These are phyloP conservation scores for Cebidichthys violaceus DNA, from an alignment of 2,113 vertebrate genomes.

Conservation along the genomic window DNA sequence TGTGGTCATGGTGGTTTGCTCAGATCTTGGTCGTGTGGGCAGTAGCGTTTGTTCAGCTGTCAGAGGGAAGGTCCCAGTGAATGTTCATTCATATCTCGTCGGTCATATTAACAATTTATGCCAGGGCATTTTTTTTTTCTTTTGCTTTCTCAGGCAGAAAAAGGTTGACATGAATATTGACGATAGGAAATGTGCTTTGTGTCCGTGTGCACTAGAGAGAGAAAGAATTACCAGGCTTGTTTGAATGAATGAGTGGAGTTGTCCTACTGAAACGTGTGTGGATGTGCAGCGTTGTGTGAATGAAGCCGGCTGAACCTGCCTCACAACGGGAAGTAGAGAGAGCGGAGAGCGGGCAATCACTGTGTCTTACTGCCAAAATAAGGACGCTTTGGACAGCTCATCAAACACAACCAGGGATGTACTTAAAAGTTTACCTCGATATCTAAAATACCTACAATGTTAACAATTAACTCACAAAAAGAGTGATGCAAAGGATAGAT, in stretches of 20 bases:
- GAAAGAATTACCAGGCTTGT: neutral
- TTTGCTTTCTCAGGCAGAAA: slow-evolving; percentile 40
- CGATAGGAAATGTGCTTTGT: slow-evolving; percentile 21
- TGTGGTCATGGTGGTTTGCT: slow-evolving; percentile 35
- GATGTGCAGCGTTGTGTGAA: slow-evolving; percentile 7
- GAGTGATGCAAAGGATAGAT: neutral
- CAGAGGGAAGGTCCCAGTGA: slow-evolving; percentile 32
- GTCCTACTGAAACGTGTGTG: slow-evolving; percentile 1
- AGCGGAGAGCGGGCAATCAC: neutral
- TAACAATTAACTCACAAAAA: neutral
- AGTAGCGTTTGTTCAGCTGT: slow-evolving; percentile 50
- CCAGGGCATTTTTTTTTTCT: neutral
- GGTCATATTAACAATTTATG: slow-evolving; percentile 60
- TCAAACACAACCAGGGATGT: neutral
- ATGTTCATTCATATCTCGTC: slow-evolving; percentile 54
- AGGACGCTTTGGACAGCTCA: slow-evolving; percentile 1
- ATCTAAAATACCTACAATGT: neutral
- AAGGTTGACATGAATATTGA: slow-evolving; percentile 44
- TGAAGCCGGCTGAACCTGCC: slow-evolving; percentile 2
- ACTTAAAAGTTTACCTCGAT: neutral
- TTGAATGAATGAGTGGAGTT: slow-evolving; percentile 8
- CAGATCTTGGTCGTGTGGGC: slow-evolving; percentile 20
- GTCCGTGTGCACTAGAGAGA: neutral
- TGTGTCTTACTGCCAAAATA: slow-evolving; percentile 4
- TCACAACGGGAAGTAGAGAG: neutral